These are phyloP conservation scores for Vidua macroura DNA, from an alignment of 2,113 vertebrate species.

Conservation along the genomic window DNA sequence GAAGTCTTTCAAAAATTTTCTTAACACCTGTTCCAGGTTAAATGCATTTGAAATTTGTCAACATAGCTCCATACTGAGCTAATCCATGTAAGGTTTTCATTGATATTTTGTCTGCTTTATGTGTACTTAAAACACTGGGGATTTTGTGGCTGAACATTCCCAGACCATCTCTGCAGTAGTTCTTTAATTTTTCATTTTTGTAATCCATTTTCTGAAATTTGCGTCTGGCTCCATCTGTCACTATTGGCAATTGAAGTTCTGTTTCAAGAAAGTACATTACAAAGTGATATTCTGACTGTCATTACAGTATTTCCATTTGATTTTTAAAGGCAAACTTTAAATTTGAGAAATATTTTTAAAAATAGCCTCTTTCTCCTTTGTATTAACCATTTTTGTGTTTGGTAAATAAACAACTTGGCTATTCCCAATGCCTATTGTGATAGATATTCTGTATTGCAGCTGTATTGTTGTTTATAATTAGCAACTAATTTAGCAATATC, in stretches of 20 bases:
- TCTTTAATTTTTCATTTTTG: neutral
- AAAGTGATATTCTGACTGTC: neutral
- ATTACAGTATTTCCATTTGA: neutral
- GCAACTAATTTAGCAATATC: neutral
- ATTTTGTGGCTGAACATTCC: neutral
- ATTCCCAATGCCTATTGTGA: neutral
- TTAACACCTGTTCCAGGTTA: neutral
- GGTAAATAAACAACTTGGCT: neutral
- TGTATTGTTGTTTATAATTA: neutral
- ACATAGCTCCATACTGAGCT: neutral
- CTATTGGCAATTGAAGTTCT: neutral
- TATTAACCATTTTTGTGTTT: neutral
- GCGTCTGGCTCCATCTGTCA: neutral
- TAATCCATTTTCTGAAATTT: neutral
- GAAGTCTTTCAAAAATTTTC: neutral
- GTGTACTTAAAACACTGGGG: neutral
- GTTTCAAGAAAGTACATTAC: neutral
- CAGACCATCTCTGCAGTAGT: neutral
- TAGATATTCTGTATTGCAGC: neutral
- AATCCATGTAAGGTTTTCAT: neutral
- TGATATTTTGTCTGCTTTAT: neutral
- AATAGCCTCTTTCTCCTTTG: neutral
- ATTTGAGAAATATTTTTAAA: neutral
- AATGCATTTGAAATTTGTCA: neutral
- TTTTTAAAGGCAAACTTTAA: neutral